Conservation (phyloP, 2,888 invertebrate species). For the Lochmaea crataegi region DNA sequence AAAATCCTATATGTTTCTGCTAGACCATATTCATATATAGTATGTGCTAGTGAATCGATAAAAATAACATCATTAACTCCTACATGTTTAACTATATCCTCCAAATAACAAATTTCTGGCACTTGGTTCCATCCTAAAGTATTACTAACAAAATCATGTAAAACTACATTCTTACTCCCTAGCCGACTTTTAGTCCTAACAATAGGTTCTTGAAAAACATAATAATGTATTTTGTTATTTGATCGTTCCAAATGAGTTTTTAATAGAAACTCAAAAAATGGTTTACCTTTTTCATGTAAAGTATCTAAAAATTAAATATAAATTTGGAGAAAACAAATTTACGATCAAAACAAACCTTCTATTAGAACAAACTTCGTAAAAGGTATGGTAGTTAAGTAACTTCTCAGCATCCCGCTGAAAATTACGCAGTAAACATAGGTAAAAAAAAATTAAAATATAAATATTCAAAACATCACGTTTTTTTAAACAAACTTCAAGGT, state of each 20-base stretch:
- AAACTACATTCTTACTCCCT: constrained; percentile 33
- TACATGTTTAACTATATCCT: constrained; percentile 43
- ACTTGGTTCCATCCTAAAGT: constrained; percentile 45
- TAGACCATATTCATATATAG: constrained; percentile 55
- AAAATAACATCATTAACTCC: constrained; percentile 52
- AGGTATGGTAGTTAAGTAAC: constrained; percentile 55
- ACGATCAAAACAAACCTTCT: constrained; percentile 53
- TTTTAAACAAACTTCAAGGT: constrained; percentile 18
- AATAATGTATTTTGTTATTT: constrained; percentile 54
- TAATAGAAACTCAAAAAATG: constrained; percentile 54
- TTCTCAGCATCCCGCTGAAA: constrained; percentile 54
- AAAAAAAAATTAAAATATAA: not conserved
- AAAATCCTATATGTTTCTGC: constrained; percentile 54
- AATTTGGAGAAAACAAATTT: constrained; percentile 19
- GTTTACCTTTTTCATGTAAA: constrained; percentile 51
- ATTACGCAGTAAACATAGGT: constrained; percentile 15
- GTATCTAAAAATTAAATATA: constrained; percentile 54
- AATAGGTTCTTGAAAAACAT: constrained; percentile 57
- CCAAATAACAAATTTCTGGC: constrained; percentile 39
- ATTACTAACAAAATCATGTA: constrained; percentile 55
- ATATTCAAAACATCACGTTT: constrained; percentile 42
- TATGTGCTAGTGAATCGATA: constrained; percentile 59
- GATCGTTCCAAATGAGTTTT: constrained; percentile 51
- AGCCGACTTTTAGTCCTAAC: constrained; percentile 38
- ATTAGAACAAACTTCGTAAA: constrained; percentile 59